Percentiles rank a stretch among this genome's conserved stretches.
Evolutionary conservation across 2,113 vertebrate genomes (phyloP).

Genomic region (Anser brachyrhynchus): DNA sequence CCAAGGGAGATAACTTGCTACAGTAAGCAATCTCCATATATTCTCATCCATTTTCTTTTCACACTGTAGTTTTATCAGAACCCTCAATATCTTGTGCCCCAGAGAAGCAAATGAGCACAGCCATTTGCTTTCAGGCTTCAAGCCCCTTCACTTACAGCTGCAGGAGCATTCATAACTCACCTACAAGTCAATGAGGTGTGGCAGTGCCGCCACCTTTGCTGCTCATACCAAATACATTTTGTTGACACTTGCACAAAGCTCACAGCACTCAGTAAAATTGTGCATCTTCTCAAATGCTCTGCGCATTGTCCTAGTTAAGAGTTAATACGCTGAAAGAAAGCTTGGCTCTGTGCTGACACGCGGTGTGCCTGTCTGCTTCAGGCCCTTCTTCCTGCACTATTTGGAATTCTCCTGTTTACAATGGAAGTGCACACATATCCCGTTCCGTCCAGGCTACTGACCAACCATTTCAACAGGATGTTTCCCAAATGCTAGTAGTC

Average conservation of each 20-base stretch:
- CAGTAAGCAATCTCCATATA: background rate
- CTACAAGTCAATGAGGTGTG: background rate
- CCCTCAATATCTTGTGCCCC: background rate
- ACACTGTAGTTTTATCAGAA: background rate
- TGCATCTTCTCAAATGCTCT: background rate
- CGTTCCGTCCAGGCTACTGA: background rate
- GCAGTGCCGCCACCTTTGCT: background rate
- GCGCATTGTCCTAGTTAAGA: background rate
- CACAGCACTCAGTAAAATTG: background rate
- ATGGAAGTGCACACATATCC: background rate
- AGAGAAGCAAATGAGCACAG: background rate
- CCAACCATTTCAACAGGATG: accelerated
- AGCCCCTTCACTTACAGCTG: background rate
- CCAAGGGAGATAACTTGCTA: background rate
- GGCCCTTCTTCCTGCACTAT: background rate
- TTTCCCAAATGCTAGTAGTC: background rate
- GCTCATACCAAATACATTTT: background rate
- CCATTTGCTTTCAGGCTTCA: background rate
- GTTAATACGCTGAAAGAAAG: background rate
- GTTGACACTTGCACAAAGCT: background rate
- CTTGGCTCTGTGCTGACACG: background rate
- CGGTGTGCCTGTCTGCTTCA: background rate
- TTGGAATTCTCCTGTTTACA: conserved; percentile 46
- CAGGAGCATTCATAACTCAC: background rate
- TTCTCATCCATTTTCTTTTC: background rate